Conservation (phyloP, 2,797 vertebrate species). For the Melanogrammus aeglefinus region DNA sequence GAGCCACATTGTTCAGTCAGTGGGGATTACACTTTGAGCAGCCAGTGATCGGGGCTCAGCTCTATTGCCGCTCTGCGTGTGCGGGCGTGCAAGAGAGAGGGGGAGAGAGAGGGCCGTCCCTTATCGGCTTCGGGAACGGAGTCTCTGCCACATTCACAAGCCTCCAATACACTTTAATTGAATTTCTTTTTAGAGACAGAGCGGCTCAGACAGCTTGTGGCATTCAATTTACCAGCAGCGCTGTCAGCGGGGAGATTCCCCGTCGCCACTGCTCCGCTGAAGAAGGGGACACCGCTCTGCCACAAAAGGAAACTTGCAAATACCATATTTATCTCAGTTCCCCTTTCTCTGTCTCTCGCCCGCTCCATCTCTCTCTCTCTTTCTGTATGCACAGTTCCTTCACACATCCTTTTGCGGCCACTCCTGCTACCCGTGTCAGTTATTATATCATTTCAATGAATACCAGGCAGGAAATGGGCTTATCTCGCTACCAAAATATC, state of each 20-base stretch:
- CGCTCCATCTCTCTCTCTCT: conserved; percentile 38
- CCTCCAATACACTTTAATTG: conserved; percentile 99
- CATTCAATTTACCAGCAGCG: conserved; percentile 92
- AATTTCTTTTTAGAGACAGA: conserved; percentile 96
- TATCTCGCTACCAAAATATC: conserved; percentile 75
- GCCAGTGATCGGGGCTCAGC: conserved; percentile 88
- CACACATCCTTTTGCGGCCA: conserved; percentile 3
- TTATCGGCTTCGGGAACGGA: conserved; percentile 88
- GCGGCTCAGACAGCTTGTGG: conserved; percentile 93
- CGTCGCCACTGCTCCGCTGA: conserved; percentile 67
- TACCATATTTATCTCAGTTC: conserved; percentile 83
- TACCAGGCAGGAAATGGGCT: conserved; percentile 76
- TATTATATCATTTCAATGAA: conserved; percentile 84
- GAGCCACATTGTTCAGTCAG: conserved; percentile 88
- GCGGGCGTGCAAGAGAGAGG: conserved; percentile 42
- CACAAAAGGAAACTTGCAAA: conserved; percentile 88
- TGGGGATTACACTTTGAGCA: conserved; percentile 95
- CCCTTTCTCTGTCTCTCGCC: conserved; percentile 46
- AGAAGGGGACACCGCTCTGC: conserved; percentile 71
- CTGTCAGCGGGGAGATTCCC: conserved; percentile 87
- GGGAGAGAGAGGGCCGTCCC: conserved; percentile 56
- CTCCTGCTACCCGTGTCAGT: conserved; percentile 71
- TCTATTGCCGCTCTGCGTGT: conserved; percentile 80
- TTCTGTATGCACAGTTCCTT: conserved; percentile 3
- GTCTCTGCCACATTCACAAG: conserved; percentile 97